A percentile compares a stretch with the other conserved stretches of the same genome.
These are phyloP conservation scores for Porphyrio hochstetteri DNA, from an alignment of 2,113 vertebrate genomes.

Conservation along the genomic window DNA sequence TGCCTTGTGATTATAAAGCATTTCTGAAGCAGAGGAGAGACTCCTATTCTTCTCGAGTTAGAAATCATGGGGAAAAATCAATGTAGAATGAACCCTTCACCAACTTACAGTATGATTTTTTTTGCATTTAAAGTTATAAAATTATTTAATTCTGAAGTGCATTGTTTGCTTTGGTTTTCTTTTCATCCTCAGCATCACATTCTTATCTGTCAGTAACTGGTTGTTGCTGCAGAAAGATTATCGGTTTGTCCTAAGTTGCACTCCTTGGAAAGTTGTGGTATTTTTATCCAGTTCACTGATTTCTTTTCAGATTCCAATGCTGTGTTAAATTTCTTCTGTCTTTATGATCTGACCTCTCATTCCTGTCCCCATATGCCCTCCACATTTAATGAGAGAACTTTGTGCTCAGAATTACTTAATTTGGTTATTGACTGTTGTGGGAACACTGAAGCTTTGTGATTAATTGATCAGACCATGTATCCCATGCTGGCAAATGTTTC, in stretches of 20 bases:
- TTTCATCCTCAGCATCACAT: neutral
- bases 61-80: neutral
- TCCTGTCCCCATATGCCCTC: neutral
- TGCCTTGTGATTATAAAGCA: neutral
- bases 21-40: neutral
- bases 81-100: neutral
- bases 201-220: neutral
- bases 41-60: neutral
- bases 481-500: neutral
- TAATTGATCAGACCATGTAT: neutral
- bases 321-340: neutral
- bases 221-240: neutral
- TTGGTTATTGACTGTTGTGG: slow-evolving; percentile 26
- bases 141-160: neutral
- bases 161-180: neutral
- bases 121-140: neutral
- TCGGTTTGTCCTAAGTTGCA: neutral
- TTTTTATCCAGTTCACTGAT: neutral
- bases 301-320: slow-evolving; percentile 5
- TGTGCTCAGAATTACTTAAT: slow-evolving; percentile 20
- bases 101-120: neutral
- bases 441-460: neutral
- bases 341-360: neutral
- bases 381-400: slow-evolving; percentile 15
- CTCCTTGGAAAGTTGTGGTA: neutral